phyloP scores from a whole-genome alignment of 2,113 vertebrate genomes.

The Aldabrachelys gigantea region DNA sequence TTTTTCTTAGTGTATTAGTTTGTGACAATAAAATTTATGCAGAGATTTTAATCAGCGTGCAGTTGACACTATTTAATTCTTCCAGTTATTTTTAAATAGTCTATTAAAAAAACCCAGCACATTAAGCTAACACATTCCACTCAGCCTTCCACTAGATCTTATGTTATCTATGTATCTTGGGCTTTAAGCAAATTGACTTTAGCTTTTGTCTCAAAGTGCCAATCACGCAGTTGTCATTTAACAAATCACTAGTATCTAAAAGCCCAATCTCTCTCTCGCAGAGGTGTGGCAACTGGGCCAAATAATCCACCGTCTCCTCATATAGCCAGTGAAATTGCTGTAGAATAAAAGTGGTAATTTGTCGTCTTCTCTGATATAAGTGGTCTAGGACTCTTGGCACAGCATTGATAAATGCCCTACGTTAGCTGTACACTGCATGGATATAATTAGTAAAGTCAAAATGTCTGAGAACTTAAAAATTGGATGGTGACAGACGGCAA shows the following conservation, averaged over 20 bases:
- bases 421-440: background rate
- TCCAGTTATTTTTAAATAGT: background rate
- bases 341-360: background rate
- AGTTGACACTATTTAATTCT: background rate
- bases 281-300: background rate
- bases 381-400: background rate
- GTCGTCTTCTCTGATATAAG: background rate
- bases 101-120: background rate
- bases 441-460: background rate
- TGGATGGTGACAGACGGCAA: background rate
- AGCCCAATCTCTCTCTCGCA: background rate
- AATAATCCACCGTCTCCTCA: background rate
- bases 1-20: background rate
- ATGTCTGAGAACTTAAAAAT: background rate
- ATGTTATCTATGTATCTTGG: background rate
- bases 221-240: background rate
- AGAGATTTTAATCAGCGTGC: background rate
- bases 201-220: background rate
- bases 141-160: background rate
- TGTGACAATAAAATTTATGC: background rate
- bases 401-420: background rate
- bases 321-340: background rate
- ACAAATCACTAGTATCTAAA: background rate
- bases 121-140: background rate
- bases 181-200: background rate